These are phyloP conservation scores for Papilio aristodemus DNA, from an alignment of 1,140 invertebrate genomes.

Conservation along the genomic window DNA sequence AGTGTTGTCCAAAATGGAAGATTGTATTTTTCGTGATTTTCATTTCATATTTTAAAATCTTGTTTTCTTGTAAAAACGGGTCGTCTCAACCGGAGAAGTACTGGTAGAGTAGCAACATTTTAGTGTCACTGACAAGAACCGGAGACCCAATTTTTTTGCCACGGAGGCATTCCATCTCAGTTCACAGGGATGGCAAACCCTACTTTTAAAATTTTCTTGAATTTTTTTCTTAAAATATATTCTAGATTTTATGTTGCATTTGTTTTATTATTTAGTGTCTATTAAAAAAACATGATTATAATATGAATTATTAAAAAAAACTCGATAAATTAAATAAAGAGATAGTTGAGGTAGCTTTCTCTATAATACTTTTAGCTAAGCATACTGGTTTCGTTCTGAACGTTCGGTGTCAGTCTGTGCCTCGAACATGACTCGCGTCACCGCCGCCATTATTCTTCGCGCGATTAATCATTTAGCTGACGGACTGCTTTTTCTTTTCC, in stretches of 20 bases:
- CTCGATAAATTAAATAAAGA: background rate
- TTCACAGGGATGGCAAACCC: background rate
- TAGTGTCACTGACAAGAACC: conserved; percentile 14
- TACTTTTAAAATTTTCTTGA: background rate
- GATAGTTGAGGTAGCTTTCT: conserved; percentile 16
- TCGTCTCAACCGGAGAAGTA: conserved; percentile 8
- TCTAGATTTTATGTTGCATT: background rate
- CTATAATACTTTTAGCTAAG: conserved; percentile 22
- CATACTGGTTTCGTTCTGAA: background rate
- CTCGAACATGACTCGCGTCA: conserved; percentile 59
- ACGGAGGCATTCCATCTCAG: conserved; percentile 1
- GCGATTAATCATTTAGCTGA: conserved; percentile 63
- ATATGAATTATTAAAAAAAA: too few species aligned
- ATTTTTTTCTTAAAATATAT: conserved; percentile 2
- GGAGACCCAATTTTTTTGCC: conserved; percentile 15
- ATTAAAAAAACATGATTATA: background rate
- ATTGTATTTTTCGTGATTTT: background rate
- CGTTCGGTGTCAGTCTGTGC: conserved; percentile 56
- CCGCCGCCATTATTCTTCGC: conserved; percentile 52
- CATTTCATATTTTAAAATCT: background rate
- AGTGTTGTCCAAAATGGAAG: background rate
- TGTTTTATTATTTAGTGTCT: background rate
- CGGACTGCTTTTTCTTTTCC: conserved; percentile 47
- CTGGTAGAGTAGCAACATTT: conserved; percentile 3
- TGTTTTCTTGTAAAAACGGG: conserved; percentile 3